Base-by-base conservation (phyloP, 1,140 invertebrate genomes). In the Pseudomyrmex cubaensis region DNA sequence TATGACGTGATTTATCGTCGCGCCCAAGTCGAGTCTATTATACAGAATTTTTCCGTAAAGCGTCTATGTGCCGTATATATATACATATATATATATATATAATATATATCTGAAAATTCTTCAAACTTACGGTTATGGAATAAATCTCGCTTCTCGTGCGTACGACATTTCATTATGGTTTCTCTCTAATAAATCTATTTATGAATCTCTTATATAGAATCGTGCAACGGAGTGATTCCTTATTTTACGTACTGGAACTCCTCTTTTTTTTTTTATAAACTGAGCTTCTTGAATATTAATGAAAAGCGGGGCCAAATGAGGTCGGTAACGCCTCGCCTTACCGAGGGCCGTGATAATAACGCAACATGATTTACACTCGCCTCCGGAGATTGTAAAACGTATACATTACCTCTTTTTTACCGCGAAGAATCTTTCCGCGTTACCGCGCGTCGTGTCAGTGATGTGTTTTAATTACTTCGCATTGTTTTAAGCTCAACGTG, bases 321-420 rank as follows among this genome's bases (percentile, higher is more conserved):
- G 5, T 50, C 17, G 61, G n/a, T 7, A 35, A 13, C 52, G 56
- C 48, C 12, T 72, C 17, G 2, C 15, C 17, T 61, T 83, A 56
- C 10, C 10, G 13, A 22, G 12, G 48, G 48, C 85, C 84, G 74
- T 77, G 77, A 89, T 88, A 85, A 90, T 90, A 91, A 92, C 90
- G 50, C 88, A 75, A 56, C 46, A 72, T 92, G 89, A 93, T 93
- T 93, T 93, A 93, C 88, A 85, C 80, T 85, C 80, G 50, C 69
- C 87, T 82, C 52, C 52, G 82, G 63, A 50, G n/a, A 50, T 80
- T 56, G 67, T 50, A 82, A 75, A 82, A 75, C 63, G 56, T 84
- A 48, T 80, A 61, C 73, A 83, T 80, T 84, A 74, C 77, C 86
- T 76, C 78, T 56, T 59, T 61, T 64, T 35, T 54, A 69, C 44